These are phyloP conservation scores for Andrena flavipes DNA, from an alignment of 2,888 invertebrate genomes.

Conservation along the genomic window DNA sequence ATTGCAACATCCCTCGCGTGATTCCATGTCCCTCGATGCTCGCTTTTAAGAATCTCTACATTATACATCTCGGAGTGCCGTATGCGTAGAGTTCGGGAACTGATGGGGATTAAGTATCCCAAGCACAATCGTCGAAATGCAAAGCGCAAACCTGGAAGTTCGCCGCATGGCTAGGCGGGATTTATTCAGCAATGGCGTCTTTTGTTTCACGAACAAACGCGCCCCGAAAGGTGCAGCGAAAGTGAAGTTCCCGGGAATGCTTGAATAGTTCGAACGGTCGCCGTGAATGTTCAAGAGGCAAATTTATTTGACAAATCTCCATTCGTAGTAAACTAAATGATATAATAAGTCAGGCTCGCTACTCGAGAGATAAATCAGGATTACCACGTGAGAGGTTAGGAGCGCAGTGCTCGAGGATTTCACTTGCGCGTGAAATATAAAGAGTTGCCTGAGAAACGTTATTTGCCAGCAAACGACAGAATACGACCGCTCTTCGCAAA, in stretches of 20 bases:
- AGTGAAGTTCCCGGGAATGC: conserved; percentile 41
- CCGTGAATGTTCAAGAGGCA: not conserved
- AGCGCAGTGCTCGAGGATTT: not conserved
- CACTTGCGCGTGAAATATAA: not conserved
- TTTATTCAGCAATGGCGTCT: conserved; percentile 49
- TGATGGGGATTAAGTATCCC: conserved; percentile 3
- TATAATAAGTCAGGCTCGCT: not conserved
- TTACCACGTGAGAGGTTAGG: not conserved
- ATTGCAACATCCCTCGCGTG: not conserved
- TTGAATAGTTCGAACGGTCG: conserved; percentile 29
- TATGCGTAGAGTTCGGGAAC: conserved; percentile 17
- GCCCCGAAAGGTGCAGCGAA: conserved; percentile 22
- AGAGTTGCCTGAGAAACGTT: not conserved
- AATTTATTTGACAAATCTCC: conserved; percentile 10
- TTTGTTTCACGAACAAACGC: conserved; percentile 34
- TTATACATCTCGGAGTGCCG: not conserved
- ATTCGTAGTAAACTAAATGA: not conserved
- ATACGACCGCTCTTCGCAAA: not conserved
- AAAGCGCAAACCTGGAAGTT: conserved; percentile 35
- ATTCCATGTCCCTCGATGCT: not conserved
- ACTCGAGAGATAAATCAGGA: not conserved
- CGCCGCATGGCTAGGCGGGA: conserved; percentile 18
- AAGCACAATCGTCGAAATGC: conserved; percentile 31
- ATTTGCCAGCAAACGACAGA: not conserved
- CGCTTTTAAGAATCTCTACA: not conserved